Percentiles rank a stretch among this genome's conserved stretches.
Evolutionary conservation across 2,797 vertebrate species (phyloP).

Genomic region (Acridotheres tristis): DNA sequence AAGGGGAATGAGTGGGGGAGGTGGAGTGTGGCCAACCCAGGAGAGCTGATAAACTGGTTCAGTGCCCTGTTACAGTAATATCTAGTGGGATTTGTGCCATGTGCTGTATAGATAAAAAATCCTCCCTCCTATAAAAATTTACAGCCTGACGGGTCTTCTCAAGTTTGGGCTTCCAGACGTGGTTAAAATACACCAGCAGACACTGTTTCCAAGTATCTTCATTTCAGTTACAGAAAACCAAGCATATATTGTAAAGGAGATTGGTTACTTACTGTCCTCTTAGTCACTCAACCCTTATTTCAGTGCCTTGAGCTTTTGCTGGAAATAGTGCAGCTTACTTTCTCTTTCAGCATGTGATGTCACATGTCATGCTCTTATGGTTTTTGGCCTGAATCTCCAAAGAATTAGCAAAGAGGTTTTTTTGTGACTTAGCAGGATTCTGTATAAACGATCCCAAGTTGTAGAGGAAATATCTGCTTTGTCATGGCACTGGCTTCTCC

Average conservation of each 20-base stretch:
- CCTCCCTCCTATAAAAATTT: neutral
- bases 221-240: neutral
- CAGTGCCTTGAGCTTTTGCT: neutral
- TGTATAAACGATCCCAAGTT: neutral
- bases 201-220: neutral
- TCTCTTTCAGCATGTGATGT: neutral
- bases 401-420: neutral
- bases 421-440: neutral
- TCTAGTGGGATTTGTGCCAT: neutral
- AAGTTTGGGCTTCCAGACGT: neutral
- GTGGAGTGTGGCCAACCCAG: neutral
- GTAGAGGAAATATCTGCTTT: neutral
- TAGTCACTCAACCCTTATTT: neutral
- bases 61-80: neutral
- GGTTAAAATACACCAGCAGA: neutral
- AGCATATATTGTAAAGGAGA: neutral
- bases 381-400: neutral
- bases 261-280: neutral
- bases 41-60: constrained; percentile 25
- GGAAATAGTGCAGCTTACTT: neutral
- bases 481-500: neutral
- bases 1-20: neutral
- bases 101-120: neutral
- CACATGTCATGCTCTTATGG: neutral
- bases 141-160: neutral